A percentile compares a stretch with the other conserved stretches of the same genome.
Evolutionary conservation across 1,140 invertebrate genomes (phyloP).

Genomic region (Aphis gossypii): DNA sequence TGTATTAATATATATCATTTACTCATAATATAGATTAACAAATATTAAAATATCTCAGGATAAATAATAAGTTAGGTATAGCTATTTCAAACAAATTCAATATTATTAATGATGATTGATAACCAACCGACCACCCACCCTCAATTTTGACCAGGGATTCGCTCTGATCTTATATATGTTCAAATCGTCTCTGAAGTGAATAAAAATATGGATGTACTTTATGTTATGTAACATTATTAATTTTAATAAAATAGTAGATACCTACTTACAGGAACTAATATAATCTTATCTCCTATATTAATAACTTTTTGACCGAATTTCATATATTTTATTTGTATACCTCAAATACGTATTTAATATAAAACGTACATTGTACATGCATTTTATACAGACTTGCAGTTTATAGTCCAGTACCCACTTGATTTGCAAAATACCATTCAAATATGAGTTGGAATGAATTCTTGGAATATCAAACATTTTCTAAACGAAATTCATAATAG

Average conservation of each 20-base stretch:
- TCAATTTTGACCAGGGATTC: too few species aligned
- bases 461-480: neutral
- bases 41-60: too few species aligned
- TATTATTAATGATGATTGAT: too few species aligned
- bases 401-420: neutral
- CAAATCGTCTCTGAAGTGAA: neutral
- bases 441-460: neutral
- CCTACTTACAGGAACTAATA: neutral
- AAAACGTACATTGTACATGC: neutral
- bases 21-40: too few species aligned
- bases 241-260: neutral
- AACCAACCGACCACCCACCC: too few species aligned
- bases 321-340: neutral
- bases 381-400: neutral
- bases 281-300: neutral
- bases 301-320: neutral
- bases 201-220: neutral
- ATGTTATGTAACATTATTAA: neutral
- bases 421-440: neutral
- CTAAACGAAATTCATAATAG: too few species aligned
- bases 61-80: too few species aligned
- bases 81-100: too few species aligned
- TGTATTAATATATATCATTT: too few species aligned
- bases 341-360: neutral
- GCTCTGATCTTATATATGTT: too few species aligned